Evolutionary conservation across 2,113 vertebrate genomes (phyloP), one percentile per base, ranked within the genome.

Genomic region (Panthera tigris): DNA sequence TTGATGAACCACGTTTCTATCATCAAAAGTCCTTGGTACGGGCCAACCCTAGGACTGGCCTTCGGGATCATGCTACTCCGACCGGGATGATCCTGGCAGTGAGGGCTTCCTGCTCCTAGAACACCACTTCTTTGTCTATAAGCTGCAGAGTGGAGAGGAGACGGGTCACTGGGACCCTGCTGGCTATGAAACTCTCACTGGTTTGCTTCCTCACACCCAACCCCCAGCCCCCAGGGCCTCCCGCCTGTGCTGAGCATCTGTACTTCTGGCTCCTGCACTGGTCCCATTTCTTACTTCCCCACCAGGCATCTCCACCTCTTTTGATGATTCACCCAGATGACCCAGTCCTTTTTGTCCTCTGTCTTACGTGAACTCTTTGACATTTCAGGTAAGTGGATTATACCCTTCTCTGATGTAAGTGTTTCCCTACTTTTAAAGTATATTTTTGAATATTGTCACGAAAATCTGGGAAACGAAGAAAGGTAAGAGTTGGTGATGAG

Each of bases 211-310:
- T 12, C 9, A 19, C 2, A 0, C 21, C 69, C 19, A 1, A 33
- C 6, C 0, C 57, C 33, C 19, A 4, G 6, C 1, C 23, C 12
- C 5, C 48, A 19, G 48, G 45, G 27, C 48, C 19, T 1, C 55
- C 45, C 3, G 33, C 18, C 21, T 0, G 1, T 2, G 15, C 36
- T 0, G 1, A 18, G 33, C 6, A 11, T 13, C 65, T 7, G 21
- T 16, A 5, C 0, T 5, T 1, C 13, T 0, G 18, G 11, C 1
- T 18, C 10, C 9, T 45, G 48, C 29, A 0, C 0, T 1, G 66
- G 2, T 3, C 33, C 15, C 27, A 0, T 5, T 7, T 48, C 63
- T 3, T 4, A 1, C 0, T 66, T 63, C 23, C n/a, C 71, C 7
- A 2, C 7, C 29, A 9, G 74, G 5, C 16, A 0, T 0, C 11